Conservation (phyloP, 2,797 vertebrate genomes). For the Tolypeutes matacus region DNA sequence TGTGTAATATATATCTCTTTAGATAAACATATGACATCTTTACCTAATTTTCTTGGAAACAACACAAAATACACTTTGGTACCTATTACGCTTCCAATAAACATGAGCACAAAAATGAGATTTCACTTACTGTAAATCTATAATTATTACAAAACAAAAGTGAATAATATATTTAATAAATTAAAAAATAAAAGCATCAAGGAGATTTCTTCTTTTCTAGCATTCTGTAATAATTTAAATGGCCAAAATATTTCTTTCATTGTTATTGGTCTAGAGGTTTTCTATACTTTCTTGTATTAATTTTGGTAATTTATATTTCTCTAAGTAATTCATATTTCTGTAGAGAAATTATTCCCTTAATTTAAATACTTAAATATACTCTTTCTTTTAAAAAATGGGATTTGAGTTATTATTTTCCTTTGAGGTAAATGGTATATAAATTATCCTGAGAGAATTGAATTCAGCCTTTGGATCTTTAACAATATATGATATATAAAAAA, state of each 20-base stretch:
- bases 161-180: neutral
- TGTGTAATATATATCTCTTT: neutral
- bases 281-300: neutral
- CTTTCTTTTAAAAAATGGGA: neutral
- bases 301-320: neutral
- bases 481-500: neutral
- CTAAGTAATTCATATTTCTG: neutral
- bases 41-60: neutral
- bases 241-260: neutral
- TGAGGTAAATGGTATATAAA: neutral
- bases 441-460: neutral
- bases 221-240: neutral
- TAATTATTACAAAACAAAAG: slow-evolving; percentile 24
- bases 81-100: neutral
- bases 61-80: neutral
- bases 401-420: neutral
- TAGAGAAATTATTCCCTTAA: neutral
- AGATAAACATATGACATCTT: neutral
- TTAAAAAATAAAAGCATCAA: neutral
- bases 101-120: neutral
- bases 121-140: neutral
- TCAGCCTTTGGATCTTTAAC: neutral
- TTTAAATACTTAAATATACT: neutral
- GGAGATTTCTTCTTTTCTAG: neutral
- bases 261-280: neutral